Conservation (phyloP, 1,140 invertebrate genomes). For the Drosophila lacteicornis region DNA sequence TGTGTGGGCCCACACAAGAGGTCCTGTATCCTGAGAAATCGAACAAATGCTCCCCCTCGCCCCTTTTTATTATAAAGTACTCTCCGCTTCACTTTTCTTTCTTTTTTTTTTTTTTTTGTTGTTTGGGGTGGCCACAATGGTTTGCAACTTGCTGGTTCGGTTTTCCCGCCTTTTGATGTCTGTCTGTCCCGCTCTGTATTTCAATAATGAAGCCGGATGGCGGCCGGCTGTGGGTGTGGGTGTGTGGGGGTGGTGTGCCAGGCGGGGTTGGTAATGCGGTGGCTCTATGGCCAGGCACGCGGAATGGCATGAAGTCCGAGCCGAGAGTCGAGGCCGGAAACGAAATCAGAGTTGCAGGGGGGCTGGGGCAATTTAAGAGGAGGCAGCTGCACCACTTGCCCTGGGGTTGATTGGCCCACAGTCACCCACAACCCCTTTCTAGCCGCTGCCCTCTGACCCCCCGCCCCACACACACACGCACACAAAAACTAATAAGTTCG, state of each 20-base stretch:
- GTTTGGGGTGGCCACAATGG: conserved; percentile 78
- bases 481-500: conserved; percentile 79
- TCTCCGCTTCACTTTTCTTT: background rate
- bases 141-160: conserved; percentile 60
- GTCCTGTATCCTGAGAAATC: conserved; percentile 74
- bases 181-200: conserved; percentile 52
- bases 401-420: conserved; percentile 35
- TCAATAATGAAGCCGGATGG: conserved; percentile 71
- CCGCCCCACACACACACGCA: background rate
- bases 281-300: conserved; percentile 44
- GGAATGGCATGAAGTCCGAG: conserved; percentile 61
- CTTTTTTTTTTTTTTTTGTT: conserved; percentile 15
- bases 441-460: background rate
- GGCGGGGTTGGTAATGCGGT: conserved; percentile 24
- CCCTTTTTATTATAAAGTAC: conserved; percentile 19
- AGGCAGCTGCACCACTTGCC: conserved; percentile 45
- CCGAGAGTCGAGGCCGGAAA: conserved; percentile 14
- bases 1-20: conserved; percentile 80
- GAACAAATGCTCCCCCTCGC: conserved; percentile 67
- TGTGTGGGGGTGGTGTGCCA: conserved; percentile 4
- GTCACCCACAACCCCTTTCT: background rate
- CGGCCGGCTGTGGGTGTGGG: conserved; percentile 20
- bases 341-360: conserved; percentile 31
- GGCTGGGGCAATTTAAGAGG: conserved; percentile 33
- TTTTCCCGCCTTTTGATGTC: conserved; percentile 52